phyloP scores from a whole-genome alignment of 1,140 invertebrate genomes.

The Drosophila pallidifrons region DNA sequence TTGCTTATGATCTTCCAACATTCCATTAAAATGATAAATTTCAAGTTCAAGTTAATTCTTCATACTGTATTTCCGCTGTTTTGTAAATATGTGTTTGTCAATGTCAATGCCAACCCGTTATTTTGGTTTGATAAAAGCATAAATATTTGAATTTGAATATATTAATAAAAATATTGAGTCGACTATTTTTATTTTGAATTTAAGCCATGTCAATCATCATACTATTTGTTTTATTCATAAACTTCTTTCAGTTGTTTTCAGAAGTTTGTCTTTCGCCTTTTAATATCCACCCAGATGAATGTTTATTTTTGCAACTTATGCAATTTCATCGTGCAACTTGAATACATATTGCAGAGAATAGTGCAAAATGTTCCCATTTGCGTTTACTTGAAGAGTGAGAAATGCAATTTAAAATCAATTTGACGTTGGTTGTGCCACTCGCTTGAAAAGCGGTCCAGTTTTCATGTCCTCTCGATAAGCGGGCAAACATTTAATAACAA shows the following conservation, averaged over 20 bases:
- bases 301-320: neutral
- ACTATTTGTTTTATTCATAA: neutral
- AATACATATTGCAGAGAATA: neutral
- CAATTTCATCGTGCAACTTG: neutral
- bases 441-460: constrained; percentile 44
- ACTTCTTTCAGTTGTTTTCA: neutral
- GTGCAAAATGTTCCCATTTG: constrained; percentile 10
- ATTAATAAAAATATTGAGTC: too few species aligned
- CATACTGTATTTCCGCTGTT: too few species aligned
- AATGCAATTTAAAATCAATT: constrained; percentile 81
- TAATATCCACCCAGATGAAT: neutral
- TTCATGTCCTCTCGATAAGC: constrained; percentile 68
- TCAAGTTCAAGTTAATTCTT: too few species aligned
- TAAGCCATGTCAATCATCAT: too few species aligned
- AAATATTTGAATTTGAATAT: too few species aligned
- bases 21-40: too few species aligned
- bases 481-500: constrained; percentile 55
- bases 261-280: neutral
- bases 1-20: too few species aligned
- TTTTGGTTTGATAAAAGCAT: too few species aligned
- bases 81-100: too few species aligned
- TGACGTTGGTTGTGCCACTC: constrained; percentile 58
- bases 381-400: constrained; percentile 16
- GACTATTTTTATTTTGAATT: too few species aligned
- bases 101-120: too few species aligned